Evolutionary conservation across 2,797 vertebrate species (phyloP), one percentile per base, ranked within the genome.

Genomic region (Galaxias olidus): DNA sequence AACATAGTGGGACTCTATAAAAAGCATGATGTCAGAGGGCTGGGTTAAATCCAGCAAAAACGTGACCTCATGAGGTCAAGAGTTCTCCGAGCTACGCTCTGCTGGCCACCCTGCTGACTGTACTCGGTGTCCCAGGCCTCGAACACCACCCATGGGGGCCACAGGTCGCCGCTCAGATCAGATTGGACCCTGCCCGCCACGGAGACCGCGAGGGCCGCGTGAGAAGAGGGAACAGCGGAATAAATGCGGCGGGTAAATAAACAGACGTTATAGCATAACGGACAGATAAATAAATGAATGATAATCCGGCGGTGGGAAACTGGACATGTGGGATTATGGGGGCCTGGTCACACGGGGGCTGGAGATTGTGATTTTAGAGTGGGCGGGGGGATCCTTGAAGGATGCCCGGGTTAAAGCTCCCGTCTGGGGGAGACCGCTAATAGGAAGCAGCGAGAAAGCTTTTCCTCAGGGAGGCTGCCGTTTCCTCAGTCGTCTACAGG

Each of bases 241-340:
- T 74, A 72, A 74, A 89, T 83, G 83, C 76, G 73, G 14, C 59
- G 51, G 68, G 87, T 81, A 90, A 90, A 90, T 85, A 91, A 90
- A 90, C 76, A 82, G 66, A 84, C 63, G 72, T 82, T 61, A 62
- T 84, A 86, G 78, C 76, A 81, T 30, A 79, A 77, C 46, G 63
- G 74, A 74, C 1, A 66, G 74, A 79, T 86, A 90, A 90, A 91
- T 90, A 90, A 88, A 89, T 84, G 10, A 66, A 81, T 84, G 70
- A 72, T 63, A 73, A 86, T 77, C 69, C 74, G 69, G 69, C 11
- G 68, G 80, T 91, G 91, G 91, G 90, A 93, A n/a, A 92, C 87
- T 83, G 75, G 83, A 85, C 77, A 88, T 84, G 72, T 51, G 67
- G 85, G 86, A 72, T 65, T 82, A 80, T 84, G 75, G 49, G 69